These are phyloP conservation scores for Dioctria linearis DNA, from an alignment of 2,888 invertebrate species.

Conservation along the genomic window DNA sequence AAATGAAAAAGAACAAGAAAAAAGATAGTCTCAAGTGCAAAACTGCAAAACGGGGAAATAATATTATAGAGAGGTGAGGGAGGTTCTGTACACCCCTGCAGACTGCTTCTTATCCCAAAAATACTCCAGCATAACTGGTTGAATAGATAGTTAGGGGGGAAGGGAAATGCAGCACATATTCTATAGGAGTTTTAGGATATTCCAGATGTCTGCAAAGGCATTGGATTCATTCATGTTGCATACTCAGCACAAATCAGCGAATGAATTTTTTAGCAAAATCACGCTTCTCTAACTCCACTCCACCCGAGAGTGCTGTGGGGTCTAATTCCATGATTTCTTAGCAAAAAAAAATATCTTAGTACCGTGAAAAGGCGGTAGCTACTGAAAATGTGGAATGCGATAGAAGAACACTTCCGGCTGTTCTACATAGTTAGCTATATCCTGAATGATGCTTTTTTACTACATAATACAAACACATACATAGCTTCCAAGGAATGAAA, in stretches of 20 bases:
- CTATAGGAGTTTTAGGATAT: neutral
- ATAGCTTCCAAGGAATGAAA: neutral
- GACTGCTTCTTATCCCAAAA: no score
- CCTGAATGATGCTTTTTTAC: slow-evolving; percentile 8
- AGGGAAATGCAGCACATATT: slow-evolving; percentile 9
- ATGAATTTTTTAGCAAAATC: slow-evolving; percentile 28
- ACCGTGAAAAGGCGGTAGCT: slow-evolving; percentile 3
- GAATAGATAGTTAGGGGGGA: neutral
- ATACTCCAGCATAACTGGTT: neutral
- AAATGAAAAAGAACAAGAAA: neutral
- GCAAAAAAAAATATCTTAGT: neutral
- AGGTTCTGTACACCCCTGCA: no score
- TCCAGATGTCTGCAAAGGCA: slow-evolving; percentile 18
- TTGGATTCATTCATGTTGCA: slow-evolving; percentile 22
- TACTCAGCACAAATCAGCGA: neutral
- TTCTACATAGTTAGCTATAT: neutral
- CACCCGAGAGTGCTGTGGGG: neutral
- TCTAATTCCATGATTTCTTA: slow-evolving; percentile 16
- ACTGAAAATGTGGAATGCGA: neutral
- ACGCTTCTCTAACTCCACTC: neutral
- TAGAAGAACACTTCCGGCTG: neutral
- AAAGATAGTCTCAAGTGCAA: neutral
- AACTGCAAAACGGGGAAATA: neutral
- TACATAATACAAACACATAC: neutral
- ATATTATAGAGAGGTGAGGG: no score